Evolutionary conservation across 2,888 invertebrate genomes (phyloP).

Genomic region (Aphrophora alni): DNA sequence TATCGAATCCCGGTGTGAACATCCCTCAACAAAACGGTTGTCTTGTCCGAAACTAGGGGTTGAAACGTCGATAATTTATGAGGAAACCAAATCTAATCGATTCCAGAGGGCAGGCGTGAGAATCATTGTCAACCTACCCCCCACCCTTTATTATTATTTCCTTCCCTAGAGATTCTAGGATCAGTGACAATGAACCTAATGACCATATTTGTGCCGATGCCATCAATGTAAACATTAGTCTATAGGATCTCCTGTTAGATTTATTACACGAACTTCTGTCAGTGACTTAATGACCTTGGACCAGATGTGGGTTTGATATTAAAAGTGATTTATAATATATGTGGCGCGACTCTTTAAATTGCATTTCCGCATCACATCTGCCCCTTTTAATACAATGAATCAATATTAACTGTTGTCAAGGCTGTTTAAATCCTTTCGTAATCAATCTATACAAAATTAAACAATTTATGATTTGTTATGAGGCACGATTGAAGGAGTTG

Average conservation of each 20-base stretch:
- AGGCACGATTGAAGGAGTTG: too few species aligned
- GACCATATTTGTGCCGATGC: constrained; percentile 2
- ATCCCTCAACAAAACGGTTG: not conserved
- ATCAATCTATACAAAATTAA: not conserved
- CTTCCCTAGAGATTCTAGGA: too few species aligned
- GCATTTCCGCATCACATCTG: not conserved
- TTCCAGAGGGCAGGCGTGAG: not conserved
- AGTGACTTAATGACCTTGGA: constrained; percentile 4
- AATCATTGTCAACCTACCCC: not conserved
- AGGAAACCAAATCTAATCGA: not conserved
- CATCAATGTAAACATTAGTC: not conserved
- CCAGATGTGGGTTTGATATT: constrained; percentile 6
- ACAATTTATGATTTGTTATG: not conserved
- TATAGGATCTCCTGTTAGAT: not conserved
- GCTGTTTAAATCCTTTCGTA: not conserved
- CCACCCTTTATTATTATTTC: too few species aligned
- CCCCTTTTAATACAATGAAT: not conserved
- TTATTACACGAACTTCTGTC: not conserved
- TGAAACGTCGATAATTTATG: constrained; percentile 2
- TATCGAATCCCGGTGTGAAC: not conserved
- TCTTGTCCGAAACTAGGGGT: not conserved
- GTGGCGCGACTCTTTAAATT: not conserved
- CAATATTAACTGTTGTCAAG: not conserved
- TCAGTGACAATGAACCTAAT: not conserved
- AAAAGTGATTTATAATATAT: not conserved